Evolutionary conservation across 1,140 invertebrate species (phyloP).

Genomic region (Rhyacophila brunnea): DNA sequence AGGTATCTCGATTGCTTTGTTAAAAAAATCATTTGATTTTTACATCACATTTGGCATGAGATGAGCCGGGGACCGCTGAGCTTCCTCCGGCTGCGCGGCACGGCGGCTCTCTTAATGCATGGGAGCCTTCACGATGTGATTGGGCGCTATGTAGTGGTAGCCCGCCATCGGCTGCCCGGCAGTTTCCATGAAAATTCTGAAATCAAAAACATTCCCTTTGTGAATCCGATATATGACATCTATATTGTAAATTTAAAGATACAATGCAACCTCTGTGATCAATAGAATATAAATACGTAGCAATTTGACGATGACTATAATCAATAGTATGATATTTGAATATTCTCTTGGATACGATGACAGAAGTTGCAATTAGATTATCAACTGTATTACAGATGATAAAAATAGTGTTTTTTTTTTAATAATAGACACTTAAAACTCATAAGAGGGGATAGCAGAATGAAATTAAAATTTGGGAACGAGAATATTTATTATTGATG

Average conservation of each 20-base stretch:
- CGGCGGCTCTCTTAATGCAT: constrained; percentile 71
- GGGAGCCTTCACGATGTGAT: constrained; percentile 87
- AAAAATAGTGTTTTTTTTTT: neutral
- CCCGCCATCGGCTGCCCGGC: constrained; percentile 83
- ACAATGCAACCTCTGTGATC: too few relatives aligned
- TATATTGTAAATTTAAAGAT: too few relatives aligned
- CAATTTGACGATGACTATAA: too few relatives aligned
- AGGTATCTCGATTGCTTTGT: constrained; percentile 32
- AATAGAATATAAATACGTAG: too few relatives aligned
- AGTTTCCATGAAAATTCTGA: constrained; percentile 91
- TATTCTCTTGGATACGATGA: too few relatives aligned
- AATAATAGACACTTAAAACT: constrained; percentile 1
- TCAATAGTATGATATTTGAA: too few relatives aligned
- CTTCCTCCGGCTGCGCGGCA: constrained; percentile 39
- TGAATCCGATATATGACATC: too few relatives aligned
- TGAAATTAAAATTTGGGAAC: neutral
- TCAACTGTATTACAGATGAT: neutral
- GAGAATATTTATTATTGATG: neutral
- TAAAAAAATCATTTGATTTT: constrained; percentile 29
- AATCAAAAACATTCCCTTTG: constrained; percentile 25
- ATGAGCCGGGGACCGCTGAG: constrained; percentile 36
- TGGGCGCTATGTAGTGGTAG: constrained; percentile 88
- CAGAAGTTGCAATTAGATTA: too few relatives aligned
- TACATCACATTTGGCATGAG: constrained; percentile 22
- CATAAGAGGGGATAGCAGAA: too few relatives aligned